phyloP scores from a whole-genome alignment of 2,797 vertebrate species.

The Merluccius polli region DNA sequence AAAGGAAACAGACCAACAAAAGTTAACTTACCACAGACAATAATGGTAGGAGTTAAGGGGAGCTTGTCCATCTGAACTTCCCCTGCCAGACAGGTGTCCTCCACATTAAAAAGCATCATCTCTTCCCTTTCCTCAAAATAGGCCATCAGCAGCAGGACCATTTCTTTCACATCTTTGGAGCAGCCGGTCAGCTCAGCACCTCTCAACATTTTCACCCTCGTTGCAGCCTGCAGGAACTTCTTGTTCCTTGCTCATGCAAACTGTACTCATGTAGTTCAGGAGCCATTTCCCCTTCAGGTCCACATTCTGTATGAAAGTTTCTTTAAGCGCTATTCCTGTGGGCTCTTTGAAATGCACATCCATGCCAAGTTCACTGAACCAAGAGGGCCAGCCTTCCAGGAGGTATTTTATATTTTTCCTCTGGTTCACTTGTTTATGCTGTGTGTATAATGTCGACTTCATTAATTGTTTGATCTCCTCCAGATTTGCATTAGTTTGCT shows the following conservation, averaged over 20 bases:
- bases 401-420: conserved; percentile 30
- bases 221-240: conserved; percentile 21
- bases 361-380: conserved; percentile 23
- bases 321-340: conserved; percentile 15
- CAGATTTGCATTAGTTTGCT: conserved; percentile 27
- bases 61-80: conserved; percentile 31
- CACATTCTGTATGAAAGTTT: conserved; percentile 27
- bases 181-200: conserved; percentile 23
- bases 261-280: conserved; percentile 26
- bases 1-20: no score
- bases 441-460: conserved; percentile 40
- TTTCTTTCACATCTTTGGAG: conserved; percentile 31
- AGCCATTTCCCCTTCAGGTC: conserved; percentile 29
- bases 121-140: conserved; percentile 40
- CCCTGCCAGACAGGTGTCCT: conserved; percentile 31
- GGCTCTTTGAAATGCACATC: conserved; percentile 32
- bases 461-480: conserved; percentile 32
- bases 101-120: conserved; percentile 8
- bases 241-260: conserved; percentile 24
- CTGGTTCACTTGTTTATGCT: conserved; percentile 30
- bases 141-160: conserved; percentile 30
- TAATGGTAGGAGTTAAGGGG: conserved; percentile 24
- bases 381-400: conserved; percentile 22
- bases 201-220: conserved; percentile 18
- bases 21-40: conserved; percentile 39